These are phyloP conservation scores for Gryllus longicercus DNA, from an alignment of 2,888 invertebrate species.

Conservation along the genomic window DNA sequence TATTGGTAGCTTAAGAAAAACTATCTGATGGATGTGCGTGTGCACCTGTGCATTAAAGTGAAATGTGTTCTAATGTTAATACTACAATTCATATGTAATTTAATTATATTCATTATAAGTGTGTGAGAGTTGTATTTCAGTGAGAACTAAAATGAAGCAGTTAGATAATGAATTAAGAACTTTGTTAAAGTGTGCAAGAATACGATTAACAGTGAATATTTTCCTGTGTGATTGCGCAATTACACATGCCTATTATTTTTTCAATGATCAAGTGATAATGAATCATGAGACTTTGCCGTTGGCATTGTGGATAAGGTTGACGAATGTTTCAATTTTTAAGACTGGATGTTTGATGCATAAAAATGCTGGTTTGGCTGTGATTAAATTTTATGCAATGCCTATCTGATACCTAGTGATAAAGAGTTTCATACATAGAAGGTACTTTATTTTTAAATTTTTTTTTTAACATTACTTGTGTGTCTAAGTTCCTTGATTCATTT, in stretches of 20 bases:
- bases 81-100: too few relatives aligned
- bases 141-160: too few relatives aligned
- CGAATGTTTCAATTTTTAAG: neutral
- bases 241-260: conserved; percentile 17
- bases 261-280: neutral
- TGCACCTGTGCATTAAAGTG: too few relatives aligned
- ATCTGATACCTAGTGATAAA: neutral
- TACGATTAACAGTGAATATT: neutral
- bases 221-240: neutral
- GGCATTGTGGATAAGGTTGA: neutral
- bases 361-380: conserved; percentile 17
- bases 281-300: neutral
- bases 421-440: neutral
- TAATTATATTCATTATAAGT: too few relatives aligned
- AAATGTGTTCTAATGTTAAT: too few relatives aligned
- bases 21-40: too few relatives aligned
- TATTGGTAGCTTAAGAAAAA: too few relatives aligned
- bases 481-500: too few relatives aligned
- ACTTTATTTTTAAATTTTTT: neutral
- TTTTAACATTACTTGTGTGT: too few relatives aligned
- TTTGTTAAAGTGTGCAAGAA: too few relatives aligned
- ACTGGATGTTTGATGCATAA: conserved; percentile 17
- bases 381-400: conserved; percentile 17
- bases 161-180: too few relatives aligned
- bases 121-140: too few relatives aligned